phyloP scores from a whole-genome alignment of 1,140 invertebrate species.

The Dysdera silvatica region DNA sequence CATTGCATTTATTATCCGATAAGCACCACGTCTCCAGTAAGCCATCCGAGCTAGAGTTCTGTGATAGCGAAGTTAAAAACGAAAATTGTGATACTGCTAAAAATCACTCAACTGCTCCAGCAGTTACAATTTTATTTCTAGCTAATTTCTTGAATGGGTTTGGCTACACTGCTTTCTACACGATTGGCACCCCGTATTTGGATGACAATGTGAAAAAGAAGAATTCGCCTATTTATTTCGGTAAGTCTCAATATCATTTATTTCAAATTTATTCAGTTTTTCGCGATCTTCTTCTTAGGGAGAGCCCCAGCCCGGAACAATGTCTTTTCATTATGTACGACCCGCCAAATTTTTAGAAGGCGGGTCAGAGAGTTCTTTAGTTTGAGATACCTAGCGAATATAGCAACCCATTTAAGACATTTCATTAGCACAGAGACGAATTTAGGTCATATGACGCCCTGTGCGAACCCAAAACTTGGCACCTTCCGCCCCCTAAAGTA shows the following conservation, averaged over 20 bases:
- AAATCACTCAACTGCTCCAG: conserved; percentile 8
- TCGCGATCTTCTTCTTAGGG: no score
- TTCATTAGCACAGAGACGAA: neutral
- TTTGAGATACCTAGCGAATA: neutral
- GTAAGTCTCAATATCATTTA: conserved; percentile 12
- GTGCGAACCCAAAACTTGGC: no score
- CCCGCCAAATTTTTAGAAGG: neutral
- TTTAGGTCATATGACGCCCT: no score
- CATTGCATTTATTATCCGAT: neutral
- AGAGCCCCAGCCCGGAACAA: no score
- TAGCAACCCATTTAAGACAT: neutral
- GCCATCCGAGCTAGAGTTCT: conserved; percentile 1
- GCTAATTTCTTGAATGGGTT: conserved; percentile 32
- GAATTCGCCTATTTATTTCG: conserved; percentile 31
- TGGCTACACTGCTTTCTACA: conserved; percentile 31
- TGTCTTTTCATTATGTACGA: neutral
- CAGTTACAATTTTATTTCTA: conserved; percentile 29
- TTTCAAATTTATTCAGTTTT: neutral
- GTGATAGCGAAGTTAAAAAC: neutral
- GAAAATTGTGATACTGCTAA: conserved; percentile 42
- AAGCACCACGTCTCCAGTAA: neutral
- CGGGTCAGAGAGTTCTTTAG: neutral
- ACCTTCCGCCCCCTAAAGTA: no score
- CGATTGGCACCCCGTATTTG: conserved; percentile 20
- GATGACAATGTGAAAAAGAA: conserved; percentile 32